Evolutionary conservation across 2,888 invertebrate species (phyloP).

Genomic region (Stenoptilia bipunctidactyla): DNA sequence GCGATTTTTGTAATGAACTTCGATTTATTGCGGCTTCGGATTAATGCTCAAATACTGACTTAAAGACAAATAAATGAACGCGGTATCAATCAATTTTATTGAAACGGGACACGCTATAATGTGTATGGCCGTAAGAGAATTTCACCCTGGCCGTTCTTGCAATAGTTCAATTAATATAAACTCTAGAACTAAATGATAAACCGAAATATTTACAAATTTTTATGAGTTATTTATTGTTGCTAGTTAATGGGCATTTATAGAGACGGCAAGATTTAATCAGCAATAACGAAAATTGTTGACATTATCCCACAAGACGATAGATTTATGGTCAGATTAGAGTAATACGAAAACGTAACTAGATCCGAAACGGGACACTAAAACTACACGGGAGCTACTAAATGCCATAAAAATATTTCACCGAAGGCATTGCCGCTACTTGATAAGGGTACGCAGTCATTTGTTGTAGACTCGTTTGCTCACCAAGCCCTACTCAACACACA

Average conservation of each 20-base stretch:
- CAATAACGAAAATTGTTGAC: no score
- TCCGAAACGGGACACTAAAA: slow-evolving; percentile 29
- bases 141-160: no score
- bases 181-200: slow-evolving; percentile 35
- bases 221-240: no score
- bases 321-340: slow-evolving; percentile 28
- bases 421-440: slow-evolving; percentile 55
- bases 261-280: slow-evolving; percentile 11
- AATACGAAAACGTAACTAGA: slow-evolving; percentile 51
- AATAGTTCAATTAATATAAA: slow-evolving; percentile 32
- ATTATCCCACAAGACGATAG: slow-evolving; percentile 19
- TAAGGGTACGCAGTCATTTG: slow-evolving; percentile 62
- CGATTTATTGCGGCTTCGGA: slow-evolving; percentile 54
- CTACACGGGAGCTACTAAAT: slow-evolving; percentile 52
- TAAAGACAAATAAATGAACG: slow-evolving; percentile 40
- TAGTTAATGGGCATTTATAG: no score
- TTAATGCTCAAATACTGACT: slow-evolving; percentile 39
- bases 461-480: slow-evolving; percentile 43
- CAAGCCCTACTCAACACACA: slow-evolving; percentile 26
- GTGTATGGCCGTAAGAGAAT: slow-evolving; percentile 11
- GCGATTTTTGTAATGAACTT: slow-evolving; percentile 63
- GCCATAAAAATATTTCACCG: slow-evolving; percentile 62
- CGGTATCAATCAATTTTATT: slow-evolving; percentile 48
- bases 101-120: slow-evolving; percentile 32
- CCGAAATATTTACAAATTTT: no score